Base-by-base conservation (phyloP, 1,140 invertebrate species). In the Tetragnatha versicolor region DNA sequence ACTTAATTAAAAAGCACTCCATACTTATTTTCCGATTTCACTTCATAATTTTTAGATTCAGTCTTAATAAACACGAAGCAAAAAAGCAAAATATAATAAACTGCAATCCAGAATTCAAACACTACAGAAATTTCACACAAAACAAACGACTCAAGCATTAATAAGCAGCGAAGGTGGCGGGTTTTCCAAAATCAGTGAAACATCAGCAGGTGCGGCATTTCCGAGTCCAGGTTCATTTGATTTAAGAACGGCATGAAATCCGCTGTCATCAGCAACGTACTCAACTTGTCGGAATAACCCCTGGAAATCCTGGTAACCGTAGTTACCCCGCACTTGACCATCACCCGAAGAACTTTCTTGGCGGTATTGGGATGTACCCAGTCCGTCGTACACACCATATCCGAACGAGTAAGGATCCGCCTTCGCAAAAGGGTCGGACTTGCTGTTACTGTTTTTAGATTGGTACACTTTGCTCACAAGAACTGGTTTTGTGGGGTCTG, bases 371-470 rank as follows among this genome's bases (percentile, higher is more conserved):
- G 27, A 78, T 12, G 63, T 79, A 3, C 82, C 82, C 42, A 80
- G 68, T 29, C 77, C 82, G 63, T 82, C 81, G 53, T 69, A 37
- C 22, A 75, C 49, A 27, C 69, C 75, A 69, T 81, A 82, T 12
- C 61, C 65, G 33, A 81, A 82, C 12, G 65, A 33, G 51, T 81
- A 82, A 22, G 82, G 73, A 22, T 66, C 12, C n/a, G 45, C 29
- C 7, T 29, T 25, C 12, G 42, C 42, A 20, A 17, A 47, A 20
- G 3, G 12, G 12, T 47, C 42, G 12, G 20, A 17, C 20, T 47
- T n/a, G n/a, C n/a, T n/a, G n/a, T n/a, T n/a, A n/a, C n/a, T n/a
- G n/a, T n/a, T n/a, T n/a, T n/a, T n/a, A n/a, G n/a, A n/a, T n/a
- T n/a, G n/a, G n/a, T n/a, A n/a, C n/a, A n/a, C n/a, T n/a, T n/a